Evolutionary conservation across 1,140 invertebrate genomes (phyloP).

Genomic region (Drosophila baimaii): DNA sequence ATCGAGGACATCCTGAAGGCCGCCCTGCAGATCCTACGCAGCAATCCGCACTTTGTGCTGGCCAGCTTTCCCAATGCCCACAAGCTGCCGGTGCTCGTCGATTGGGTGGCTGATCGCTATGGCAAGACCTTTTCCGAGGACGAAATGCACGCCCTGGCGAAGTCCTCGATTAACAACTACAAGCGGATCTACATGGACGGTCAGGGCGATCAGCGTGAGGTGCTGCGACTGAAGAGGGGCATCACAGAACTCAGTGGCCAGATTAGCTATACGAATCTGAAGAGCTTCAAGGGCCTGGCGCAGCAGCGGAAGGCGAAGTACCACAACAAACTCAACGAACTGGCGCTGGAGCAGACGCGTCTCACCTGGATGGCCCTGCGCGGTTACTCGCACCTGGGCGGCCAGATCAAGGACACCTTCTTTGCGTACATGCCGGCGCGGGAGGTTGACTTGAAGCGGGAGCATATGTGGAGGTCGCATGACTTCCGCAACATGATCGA

Average conservation of each 20-base stretch:
- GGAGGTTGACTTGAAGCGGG: constrained; percentile 39
- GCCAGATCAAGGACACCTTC: constrained; percentile 45
- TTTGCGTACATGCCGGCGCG: constrained; percentile 74
- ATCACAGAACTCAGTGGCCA: too few species aligned
- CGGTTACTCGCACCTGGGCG: constrained; percentile 43
- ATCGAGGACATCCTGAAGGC: constrained; percentile 56
- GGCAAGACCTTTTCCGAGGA: constrained; percentile 48
- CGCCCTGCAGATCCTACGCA: constrained; percentile 44
- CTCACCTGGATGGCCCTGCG: constrained; percentile 57
- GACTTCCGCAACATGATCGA: constrained; percentile 37
- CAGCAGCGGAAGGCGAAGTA: constrained; percentile 5
- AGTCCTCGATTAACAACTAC: constrained; percentile 5
- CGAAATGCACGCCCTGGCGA: constrained; percentile 18
- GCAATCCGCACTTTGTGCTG: constrained; percentile 64
- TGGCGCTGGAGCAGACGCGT: constrained; percentile 42
- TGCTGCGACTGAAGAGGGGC: background rate
- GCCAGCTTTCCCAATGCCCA: constrained; percentile 75
- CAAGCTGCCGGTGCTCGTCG: constrained; percentile 56
- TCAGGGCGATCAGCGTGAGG: too few species aligned
- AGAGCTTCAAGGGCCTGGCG: background rate
- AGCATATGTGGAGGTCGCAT: constrained; percentile 16
- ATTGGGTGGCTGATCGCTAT: constrained; percentile 72
- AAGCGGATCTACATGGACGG: background rate
- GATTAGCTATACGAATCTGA: background rate
- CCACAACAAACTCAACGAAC: constrained; percentile 29